A percentile compares a stretch with the other conserved stretches of the same genome.
phyloP scores from a whole-genome alignment of 1,140 invertebrate species.

The Dermatophagoides farinae region DNA sequence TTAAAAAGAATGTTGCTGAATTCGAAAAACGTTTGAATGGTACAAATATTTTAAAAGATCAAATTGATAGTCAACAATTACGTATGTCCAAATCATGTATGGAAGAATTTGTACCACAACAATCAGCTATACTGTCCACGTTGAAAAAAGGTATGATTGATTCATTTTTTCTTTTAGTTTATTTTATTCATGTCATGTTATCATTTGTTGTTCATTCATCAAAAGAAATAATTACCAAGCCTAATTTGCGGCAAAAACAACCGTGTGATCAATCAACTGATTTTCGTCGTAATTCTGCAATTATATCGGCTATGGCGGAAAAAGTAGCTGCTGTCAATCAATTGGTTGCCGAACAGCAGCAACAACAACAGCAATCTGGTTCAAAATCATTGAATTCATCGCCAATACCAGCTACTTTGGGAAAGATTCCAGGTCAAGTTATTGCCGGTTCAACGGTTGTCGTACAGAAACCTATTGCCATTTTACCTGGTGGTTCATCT shows the following conservation, averaged over 20 bases:
- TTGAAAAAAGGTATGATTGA: not conserved
- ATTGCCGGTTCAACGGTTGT: not conserved
- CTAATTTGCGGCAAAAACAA: not conserved
- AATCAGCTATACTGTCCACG: slow-evolving; percentile 1
- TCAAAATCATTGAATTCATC: slow-evolving; percentile 1
- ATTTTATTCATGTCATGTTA: no score
- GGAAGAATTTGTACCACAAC: slow-evolving; percentile 9
- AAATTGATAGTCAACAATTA: not conserved
- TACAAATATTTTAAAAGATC: not conserved
- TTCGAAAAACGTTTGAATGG: slow-evolving; percentile 12
- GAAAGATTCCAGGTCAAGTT: not conserved
- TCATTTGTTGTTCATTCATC: no score
- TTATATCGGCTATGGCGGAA: slow-evolving; percentile 12
- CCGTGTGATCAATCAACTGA: slow-evolving; percentile 3
- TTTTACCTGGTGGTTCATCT: not conserved
- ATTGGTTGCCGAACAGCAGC: not conserved
- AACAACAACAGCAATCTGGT: not conserved
- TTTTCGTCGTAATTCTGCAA: slow-evolving; percentile 10
- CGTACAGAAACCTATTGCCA: slow-evolving; percentile 2
- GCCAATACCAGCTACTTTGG: not conserved
- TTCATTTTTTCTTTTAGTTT: no score
- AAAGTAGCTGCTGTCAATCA: slow-evolving; percentile 15
- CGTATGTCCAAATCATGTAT: slow-evolving; percentile 15
- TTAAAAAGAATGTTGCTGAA: slow-evolving; percentile 11
- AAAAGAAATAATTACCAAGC: no score